Evolutionary conservation across 2,113 vertebrate genomes (phyloP).

Genomic region (Australoheros scitulus): DNA sequence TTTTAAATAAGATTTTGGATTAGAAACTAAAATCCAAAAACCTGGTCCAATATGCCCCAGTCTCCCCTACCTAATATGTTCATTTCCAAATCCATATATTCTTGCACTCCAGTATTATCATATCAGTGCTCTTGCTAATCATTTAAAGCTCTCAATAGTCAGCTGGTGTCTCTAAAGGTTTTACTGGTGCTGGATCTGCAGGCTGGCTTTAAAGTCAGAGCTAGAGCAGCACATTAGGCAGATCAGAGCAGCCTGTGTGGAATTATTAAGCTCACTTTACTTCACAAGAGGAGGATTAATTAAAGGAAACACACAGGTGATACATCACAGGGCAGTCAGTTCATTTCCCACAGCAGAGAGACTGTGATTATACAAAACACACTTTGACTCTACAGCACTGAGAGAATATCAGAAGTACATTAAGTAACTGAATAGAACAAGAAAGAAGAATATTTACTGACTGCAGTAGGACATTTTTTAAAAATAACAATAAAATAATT

Average conservation of each 20-base stretch:
- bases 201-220: conserved; percentile 51
- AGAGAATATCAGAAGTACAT: not conserved
- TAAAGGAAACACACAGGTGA: conserved; percentile 45
- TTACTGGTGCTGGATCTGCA: conserved; percentile 45
- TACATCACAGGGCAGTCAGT: conserved; percentile 43
- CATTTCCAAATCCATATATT: no score
- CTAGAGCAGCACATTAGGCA: conserved; percentile 54
- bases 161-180: conserved; percentile 18
- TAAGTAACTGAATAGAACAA: not conserved
- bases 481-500: not conserved
- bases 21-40: no score
- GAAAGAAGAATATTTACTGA: not conserved
- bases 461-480: not conserved
- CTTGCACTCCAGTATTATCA: no score
- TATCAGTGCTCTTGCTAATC: not conserved
- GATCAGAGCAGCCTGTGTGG: conserved; percentile 51
- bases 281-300: conserved; percentile 56
- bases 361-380: not conserved
- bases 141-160: conserved; percentile 46
- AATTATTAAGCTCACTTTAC: conserved; percentile 58
- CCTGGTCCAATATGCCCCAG: no score
- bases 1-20: no score
- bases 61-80: no score
- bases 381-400: not conserved
- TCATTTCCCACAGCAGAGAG: conserved; percentile 19